Evolutionary conservation across 1,140 invertebrate species (phyloP).

Genomic region (Homalodisca vitripennis): DNA sequence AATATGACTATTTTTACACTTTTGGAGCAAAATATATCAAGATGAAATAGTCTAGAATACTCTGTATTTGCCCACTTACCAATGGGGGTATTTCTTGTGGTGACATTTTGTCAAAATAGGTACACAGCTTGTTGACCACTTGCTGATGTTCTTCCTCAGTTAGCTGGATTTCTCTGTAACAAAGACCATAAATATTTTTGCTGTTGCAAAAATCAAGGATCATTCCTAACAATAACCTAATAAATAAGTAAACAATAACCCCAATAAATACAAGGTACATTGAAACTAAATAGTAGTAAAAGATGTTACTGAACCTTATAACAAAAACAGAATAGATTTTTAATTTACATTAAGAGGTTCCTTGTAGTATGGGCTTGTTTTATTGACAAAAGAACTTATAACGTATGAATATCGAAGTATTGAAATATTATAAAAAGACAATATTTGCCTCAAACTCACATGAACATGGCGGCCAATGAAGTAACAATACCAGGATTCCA

Average conservation of each 20-base stretch:
- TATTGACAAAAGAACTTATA: too few species aligned
- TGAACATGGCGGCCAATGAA: constrained; percentile 52
- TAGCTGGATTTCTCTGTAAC: constrained; percentile 48
- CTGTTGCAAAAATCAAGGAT: background rate
- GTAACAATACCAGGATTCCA: constrained; percentile 48
- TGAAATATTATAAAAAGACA: background rate
- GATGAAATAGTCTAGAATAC: too few species aligned
- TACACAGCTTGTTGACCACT: constrained; percentile 49
- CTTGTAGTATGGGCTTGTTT: background rate
- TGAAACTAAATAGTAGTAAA: too few species aligned
- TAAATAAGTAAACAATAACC: too few species aligned
- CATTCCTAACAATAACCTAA: too few species aligned
- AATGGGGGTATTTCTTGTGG: constrained; percentile 52
- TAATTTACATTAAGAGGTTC: constrained; percentile 5
- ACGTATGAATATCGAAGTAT: background rate
- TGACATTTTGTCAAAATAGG: constrained; percentile 42
- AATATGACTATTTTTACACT: too few species aligned
- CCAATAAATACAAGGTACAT: too few species aligned
- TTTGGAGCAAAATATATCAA: too few species aligned
- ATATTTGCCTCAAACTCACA: constrained; percentile 43
- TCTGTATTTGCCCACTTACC: too few species aligned
- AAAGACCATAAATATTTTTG: background rate
- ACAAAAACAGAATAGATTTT: too few species aligned
- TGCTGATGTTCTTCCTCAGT: constrained; percentile 46
- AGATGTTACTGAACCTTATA: too few species aligned